Conservation (phyloP, 2,113 vertebrate genomes). For the Dipodomys ordii region DNA sequence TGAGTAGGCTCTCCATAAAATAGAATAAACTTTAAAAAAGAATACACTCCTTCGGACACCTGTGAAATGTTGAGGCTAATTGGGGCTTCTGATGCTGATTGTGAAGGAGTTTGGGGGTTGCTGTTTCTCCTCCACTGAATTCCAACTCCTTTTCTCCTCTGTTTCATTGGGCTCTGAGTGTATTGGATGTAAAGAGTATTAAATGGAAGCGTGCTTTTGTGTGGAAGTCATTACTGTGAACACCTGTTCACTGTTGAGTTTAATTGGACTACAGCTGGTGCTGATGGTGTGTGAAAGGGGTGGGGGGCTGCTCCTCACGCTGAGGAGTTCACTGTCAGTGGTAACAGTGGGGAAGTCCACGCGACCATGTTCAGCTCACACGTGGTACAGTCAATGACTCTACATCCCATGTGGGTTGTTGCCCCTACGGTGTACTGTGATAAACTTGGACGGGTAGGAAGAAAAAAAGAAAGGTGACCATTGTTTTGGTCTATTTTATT, state of each 20-base stretch:
- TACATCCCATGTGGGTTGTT: background rate
- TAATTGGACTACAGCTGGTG: conserved; percentile 90
- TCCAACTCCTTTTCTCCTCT: conserved; percentile 79
- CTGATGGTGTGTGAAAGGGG: conserved; percentile 77
- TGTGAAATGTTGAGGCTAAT: conserved; percentile 76
- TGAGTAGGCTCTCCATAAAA: conserved; percentile 25
- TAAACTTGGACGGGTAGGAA: background rate
- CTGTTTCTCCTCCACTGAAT: conserved; percentile 68
- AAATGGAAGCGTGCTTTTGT: conserved; percentile 85
- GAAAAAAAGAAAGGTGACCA: background rate
- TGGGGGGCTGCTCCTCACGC: conserved; percentile 70
- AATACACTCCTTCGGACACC: conserved; percentile 66
- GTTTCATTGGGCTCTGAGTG: conserved; percentile 81
- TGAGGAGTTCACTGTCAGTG: conserved; percentile 61
- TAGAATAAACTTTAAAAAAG: too few relatives aligned
- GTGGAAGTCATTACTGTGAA: conserved; percentile 87
- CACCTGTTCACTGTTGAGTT: conserved; percentile 89
- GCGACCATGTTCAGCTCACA: background rate
- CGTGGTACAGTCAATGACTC: background rate
- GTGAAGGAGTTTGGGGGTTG: conserved; percentile 49
- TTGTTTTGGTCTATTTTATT: background rate
- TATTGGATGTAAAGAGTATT: conserved; percentile 83
- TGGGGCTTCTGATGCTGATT: conserved; percentile 74
- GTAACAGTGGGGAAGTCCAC: conserved; percentile 68
- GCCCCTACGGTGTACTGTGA: conserved; percentile 4